Percentiles rank a stretch among this genome's conserved stretches.
These are phyloP conservation scores for Novumbra hubbsi DNA, from an alignment of 2,797 vertebrate species.

Conservation along the genomic window DNA sequence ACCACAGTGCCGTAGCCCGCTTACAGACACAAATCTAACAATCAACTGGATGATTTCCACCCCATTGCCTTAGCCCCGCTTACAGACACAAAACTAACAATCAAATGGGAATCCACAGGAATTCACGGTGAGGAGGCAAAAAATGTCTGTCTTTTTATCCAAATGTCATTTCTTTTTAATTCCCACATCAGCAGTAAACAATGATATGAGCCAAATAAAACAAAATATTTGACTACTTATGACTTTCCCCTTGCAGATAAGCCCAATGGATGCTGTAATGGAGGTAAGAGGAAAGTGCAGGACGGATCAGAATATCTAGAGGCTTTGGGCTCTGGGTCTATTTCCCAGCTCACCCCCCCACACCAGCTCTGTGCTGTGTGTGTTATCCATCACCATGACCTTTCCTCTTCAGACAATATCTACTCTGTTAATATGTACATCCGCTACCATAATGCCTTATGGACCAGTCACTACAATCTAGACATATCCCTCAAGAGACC, in stretches of 20 bases:
- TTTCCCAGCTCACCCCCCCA: neutral
- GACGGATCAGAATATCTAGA: neutral
- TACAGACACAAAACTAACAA: too few relatives aligned
- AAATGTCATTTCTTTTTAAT: neutral
- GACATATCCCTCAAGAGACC: constrained; percentile 7
- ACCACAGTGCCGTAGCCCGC: neutral
- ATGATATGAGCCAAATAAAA: neutral
- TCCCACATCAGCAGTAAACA: neutral
- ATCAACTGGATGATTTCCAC: too few relatives aligned
- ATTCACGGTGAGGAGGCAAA: too few relatives aligned
- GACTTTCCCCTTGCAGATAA: neutral
- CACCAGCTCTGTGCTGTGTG: neutral
- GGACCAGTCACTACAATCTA: constrained; percentile 43
- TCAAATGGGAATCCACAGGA: too few relatives aligned
- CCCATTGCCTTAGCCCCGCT: too few relatives aligned
- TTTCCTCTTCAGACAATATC: constrained; percentile 30
- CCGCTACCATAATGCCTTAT: constrained; percentile 28
- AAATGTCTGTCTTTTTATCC: neutral
- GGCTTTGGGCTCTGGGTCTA: too few relatives aligned
- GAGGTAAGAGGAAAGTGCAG: too few relatives aligned
- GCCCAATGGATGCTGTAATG: neutral
- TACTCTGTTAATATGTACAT: constrained; percentile 2
- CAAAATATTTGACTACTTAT: neutral
- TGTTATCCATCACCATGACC: constrained; percentile 51
- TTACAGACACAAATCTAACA: too few relatives aligned